Conservation (phyloP, 2,797 vertebrate genomes). For the Notolepis coatsorum region DNA sequence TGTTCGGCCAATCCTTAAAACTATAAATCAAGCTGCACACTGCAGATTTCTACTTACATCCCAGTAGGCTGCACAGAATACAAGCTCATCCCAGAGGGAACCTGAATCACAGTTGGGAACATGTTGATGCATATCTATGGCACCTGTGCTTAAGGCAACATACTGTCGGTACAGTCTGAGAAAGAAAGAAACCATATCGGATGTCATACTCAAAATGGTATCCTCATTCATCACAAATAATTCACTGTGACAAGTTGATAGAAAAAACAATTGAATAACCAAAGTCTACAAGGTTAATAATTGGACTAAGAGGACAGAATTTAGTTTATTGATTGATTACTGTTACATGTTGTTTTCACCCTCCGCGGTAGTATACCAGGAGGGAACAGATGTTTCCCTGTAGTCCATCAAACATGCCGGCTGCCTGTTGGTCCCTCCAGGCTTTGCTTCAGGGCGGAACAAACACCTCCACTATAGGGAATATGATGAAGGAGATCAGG, state of each 20-base stretch:
- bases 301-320: conserved; percentile 45
- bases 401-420: conserved; percentile 74
- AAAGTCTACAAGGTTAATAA: conserved; percentile 58
- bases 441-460: conserved; percentile 75
- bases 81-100: conserved; percentile 60
- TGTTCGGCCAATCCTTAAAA: conserved; percentile 34
- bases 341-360: conserved; percentile 63
- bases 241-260: conserved; percentile 45
- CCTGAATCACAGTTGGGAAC: conserved; percentile 59
- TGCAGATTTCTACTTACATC: conserved; percentile 44
- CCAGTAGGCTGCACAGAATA: conserved; percentile 57
- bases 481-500: conserved; percentile 83
- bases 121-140: conserved; percentile 58
- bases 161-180: conserved; percentile 31
- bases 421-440: conserved; percentile 79
- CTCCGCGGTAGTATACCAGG: conserved; percentile 47
- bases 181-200: conserved; percentile 35
- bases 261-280: conserved; percentile 33
- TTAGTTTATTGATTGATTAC: conserved; percentile 65
- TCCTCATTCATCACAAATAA: conserved; percentile 28
- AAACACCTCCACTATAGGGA: conserved; percentile 80
- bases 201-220: conserved; percentile 9
- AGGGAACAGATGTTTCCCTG: conserved; percentile 77
- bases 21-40: conserved; percentile 54
- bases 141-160: conserved; percentile 44